A percentile compares a stretch with the other conserved stretches of the same genome.
Conservation (phyloP, 2,888 invertebrate species). For the Pachymerium ferrugineum region DNA sequence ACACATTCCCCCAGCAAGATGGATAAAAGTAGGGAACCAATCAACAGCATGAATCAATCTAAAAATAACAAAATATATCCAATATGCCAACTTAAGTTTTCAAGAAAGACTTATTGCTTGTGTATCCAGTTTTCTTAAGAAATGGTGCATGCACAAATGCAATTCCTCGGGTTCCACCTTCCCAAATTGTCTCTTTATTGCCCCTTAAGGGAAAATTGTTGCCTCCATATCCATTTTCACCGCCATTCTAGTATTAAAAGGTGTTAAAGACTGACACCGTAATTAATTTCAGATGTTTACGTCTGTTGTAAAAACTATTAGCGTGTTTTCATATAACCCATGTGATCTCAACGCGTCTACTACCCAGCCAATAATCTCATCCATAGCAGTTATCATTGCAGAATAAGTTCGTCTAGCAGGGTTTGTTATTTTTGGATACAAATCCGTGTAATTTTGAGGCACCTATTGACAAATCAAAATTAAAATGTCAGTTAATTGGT, state of each 20-base stretch:
- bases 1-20: slow-evolving; percentile 44
- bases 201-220: slow-evolving; percentile 50
- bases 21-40: slow-evolving; percentile 49
- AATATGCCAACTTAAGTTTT: too few species aligned
- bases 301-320: slow-evolving; percentile 51
- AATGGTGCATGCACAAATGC: slow-evolving; percentile 47
- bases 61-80: slow-evolving; percentile 32
- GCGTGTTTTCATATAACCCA: slow-evolving; percentile 49
- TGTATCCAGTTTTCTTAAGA: slow-evolving; percentile 40
- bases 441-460: slow-evolving; percentile 38
- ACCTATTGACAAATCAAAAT: too few species aligned
- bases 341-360: slow-evolving; percentile 45
- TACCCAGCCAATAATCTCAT: slow-evolving; percentile 49
- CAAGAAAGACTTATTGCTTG: slow-evolving; percentile 43
- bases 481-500: too few species aligned
- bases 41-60: slow-evolving; percentile 50
- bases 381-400: slow-evolving; percentile 50
- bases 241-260: slow-evolving; percentile 37
- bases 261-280: not conserved
- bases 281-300: slow-evolving; percentile 39
- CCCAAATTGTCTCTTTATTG: slow-evolving; percentile 49
- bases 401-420: slow-evolving; percentile 38
- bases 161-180: slow-evolving; percentile 49
- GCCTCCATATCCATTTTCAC: slow-evolving; percentile 37
- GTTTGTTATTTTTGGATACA: slow-evolving; percentile 37